Conservation (phyloP, 2,113 vertebrate genomes). For the Pygoscelis antarcticus region DNA sequence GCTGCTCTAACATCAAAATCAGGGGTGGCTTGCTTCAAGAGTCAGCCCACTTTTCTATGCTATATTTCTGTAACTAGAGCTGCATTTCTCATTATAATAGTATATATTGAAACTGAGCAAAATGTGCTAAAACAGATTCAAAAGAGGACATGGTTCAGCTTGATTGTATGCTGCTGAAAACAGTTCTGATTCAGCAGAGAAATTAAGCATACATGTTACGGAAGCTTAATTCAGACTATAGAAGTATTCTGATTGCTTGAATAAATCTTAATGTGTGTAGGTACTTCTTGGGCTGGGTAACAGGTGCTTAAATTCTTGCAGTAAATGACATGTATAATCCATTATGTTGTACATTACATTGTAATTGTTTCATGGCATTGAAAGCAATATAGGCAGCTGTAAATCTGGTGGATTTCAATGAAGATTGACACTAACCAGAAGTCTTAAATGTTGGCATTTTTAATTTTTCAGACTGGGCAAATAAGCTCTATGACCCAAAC, state of each 20-base stretch:
- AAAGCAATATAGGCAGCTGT: not conserved
- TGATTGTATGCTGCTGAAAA: not conserved
- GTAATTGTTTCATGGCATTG: not conserved
- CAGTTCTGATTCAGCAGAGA: not conserved
- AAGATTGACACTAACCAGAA: not conserved
- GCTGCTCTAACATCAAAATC: not conserved
- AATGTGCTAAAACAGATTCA: not conserved
- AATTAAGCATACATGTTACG: not conserved
- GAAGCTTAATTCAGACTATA: not conserved
- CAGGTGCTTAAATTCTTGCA: not conserved
- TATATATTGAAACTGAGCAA: not conserved
- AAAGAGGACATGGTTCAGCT: not conserved
- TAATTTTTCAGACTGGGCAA: not conserved
- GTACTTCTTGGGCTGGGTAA: not conserved
- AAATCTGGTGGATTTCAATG: not conserved
- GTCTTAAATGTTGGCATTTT: not conserved
- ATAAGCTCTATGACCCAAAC: not conserved
- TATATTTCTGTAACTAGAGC: not conserved
- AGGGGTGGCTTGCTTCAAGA: not conserved
- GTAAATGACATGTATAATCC: not conserved
- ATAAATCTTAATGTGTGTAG: not conserved
- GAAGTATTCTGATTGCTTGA: not conserved
- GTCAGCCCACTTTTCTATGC: not conserved
- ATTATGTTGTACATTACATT: not conserved
- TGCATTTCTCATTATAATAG: not conserved